Conservation (phyloP, 1,140 invertebrate species). For the Venustaconcha ellipsiformis region DNA sequence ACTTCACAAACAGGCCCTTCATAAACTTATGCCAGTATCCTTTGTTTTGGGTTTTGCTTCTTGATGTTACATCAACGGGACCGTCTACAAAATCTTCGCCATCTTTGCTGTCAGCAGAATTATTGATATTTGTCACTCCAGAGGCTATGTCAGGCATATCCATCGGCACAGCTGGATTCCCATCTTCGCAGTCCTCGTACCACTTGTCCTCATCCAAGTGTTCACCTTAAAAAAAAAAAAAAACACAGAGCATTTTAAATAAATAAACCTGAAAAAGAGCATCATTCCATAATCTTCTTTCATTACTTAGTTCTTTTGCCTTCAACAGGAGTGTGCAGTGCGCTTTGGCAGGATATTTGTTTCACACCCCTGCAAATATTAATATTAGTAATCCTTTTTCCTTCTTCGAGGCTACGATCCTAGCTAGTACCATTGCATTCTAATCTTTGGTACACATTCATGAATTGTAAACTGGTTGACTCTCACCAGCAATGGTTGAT, state of each 20-base stretch:
- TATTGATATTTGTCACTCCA: slow-evolving; percentile 19
- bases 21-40: slow-evolving; percentile 56
- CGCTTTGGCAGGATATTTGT: not conserved
- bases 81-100: slow-evolving; percentile 41
- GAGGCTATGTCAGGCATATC: slow-evolving; percentile 17
- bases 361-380: no score
- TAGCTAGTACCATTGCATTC: no score
- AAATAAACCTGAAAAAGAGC: not conserved
- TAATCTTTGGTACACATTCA: no score
- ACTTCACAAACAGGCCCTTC: slow-evolving; percentile 55
- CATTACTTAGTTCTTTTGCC: not conserved
- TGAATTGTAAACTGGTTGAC: no score
- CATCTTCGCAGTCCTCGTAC: slow-evolving; percentile 16
- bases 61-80: not conserved
- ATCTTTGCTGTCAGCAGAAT: slow-evolving; percentile 32
- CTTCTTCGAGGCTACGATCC: no score
- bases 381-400: no score
- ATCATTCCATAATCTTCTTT: no score
- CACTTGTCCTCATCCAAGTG: slow-evolving; percentile 47
- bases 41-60: slow-evolving; percentile 41
- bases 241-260: not conserved
- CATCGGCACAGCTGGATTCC: no score
- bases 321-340: not conserved
- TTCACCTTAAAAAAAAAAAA: slow-evolving; percentile 31
- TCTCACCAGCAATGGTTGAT: no score